phyloP scores from a whole-genome alignment of 2,113 vertebrate species.

The Leuciscus idus region DNA sequence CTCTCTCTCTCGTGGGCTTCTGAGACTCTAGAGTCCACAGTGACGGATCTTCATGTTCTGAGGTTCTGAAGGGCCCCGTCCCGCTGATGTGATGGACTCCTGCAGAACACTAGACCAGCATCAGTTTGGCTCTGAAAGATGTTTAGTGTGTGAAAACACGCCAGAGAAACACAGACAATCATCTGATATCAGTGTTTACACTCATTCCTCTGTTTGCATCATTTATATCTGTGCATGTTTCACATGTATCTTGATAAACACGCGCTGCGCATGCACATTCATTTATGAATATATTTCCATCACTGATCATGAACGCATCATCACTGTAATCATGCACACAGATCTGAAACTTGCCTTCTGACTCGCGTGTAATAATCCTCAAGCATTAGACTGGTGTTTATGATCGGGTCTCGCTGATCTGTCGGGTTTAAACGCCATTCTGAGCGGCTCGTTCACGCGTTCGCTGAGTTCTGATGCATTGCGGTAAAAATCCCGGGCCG shows the following conservation, averaged over 20 bases:
- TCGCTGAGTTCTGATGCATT: conserved; percentile 67
- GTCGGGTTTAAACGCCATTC: neutral
- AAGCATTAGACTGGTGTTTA: neutral
- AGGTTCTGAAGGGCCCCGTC: no score
- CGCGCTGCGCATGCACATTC: neutral
- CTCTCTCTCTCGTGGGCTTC: no score
- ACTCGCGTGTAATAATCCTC: neutral
- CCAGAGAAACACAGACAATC: neutral
- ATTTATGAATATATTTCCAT: neutral
- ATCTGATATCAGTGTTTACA: neutral
- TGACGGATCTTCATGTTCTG: neutral
- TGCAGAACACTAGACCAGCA: neutral
- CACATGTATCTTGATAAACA: neutral
- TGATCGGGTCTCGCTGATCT: neutral
- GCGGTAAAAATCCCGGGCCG: conserved; percentile 69
- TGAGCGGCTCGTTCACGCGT: conserved; percentile 44
- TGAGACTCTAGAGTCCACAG: neutral
- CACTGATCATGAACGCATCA: neutral
- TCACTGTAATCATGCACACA: neutral
- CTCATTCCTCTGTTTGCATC: neutral
- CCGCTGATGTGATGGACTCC: neutral
- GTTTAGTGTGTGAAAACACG: conserved; percentile 27
- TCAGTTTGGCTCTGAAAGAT: neutral
- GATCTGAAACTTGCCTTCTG: neutral
- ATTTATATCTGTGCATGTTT: neutral